A percentile compares a stretch with the other conserved stretches of the same genome.
Conservation (phyloP, 2,113 vertebrate species). For the Lagenorhynchus albirostris region DNA sequence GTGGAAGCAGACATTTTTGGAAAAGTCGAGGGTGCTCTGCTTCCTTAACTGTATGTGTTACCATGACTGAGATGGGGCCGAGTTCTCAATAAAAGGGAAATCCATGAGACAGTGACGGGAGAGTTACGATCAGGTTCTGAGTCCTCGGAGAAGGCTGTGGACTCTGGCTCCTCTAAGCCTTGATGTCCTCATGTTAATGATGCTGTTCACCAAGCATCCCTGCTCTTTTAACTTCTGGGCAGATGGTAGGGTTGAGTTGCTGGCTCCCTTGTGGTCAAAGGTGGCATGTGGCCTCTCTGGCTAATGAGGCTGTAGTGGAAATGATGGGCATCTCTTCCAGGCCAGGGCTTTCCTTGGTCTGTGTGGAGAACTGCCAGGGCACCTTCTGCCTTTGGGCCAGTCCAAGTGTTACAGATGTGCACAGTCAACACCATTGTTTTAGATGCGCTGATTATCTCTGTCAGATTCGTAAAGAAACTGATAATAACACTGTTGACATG, state of each 20-base stretch:
- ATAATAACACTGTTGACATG: not conserved
- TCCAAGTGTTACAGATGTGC: not conserved
- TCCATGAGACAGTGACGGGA: not conserved
- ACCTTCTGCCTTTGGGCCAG: not conserved
- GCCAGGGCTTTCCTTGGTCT: fast-evolving
- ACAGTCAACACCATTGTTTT: not conserved
- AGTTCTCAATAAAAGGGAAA: not conserved
- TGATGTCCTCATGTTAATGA: not conserved
- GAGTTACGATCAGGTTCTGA: not conserved
- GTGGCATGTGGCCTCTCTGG: not conserved
- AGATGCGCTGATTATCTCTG: not conserved
- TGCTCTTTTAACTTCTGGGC: not conserved
- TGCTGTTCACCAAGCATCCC: not conserved
- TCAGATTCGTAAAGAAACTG: not conserved
- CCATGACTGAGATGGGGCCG: not conserved
- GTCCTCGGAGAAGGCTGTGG: not conserved
- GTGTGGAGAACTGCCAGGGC: fast-evolving
- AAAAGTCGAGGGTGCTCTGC: not conserved
- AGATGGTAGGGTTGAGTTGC: too few relatives aligned
- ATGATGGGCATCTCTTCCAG: not conserved
- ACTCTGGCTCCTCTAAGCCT: not conserved
- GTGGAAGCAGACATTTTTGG: not conserved
- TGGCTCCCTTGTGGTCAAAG: not conserved
- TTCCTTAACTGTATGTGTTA: not conserved
- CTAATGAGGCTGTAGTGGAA: not conserved